These are phyloP conservation scores for Limosa lapponica DNA, from an alignment of 2,797 vertebrate species.

Conservation along the genomic window DNA sequence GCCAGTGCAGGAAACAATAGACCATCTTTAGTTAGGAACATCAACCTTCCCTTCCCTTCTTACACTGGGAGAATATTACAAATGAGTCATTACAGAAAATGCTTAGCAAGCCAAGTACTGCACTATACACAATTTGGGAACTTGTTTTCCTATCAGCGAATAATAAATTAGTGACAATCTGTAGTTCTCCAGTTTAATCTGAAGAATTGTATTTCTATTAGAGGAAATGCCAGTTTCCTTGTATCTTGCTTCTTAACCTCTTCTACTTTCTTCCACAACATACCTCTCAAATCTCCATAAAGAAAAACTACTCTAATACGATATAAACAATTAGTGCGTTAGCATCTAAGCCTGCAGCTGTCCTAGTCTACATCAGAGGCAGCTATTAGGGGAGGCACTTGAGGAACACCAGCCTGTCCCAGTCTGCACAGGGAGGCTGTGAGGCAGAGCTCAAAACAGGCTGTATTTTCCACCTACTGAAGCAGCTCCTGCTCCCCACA, in stretches of 20 bases:
- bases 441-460: neutral
- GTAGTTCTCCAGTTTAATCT: neutral
- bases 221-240: neutral
- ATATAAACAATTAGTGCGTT: neutral
- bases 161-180: neutral
- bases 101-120: neutral
- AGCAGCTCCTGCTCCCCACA: neutral
- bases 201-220: neutral
- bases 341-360: neutral
- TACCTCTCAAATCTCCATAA: neutral
- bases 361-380: neutral
- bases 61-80: neutral
- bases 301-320: neutral
- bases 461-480: rapidly evolving
- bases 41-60: neutral
- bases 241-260: neutral
- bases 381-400: neutral
- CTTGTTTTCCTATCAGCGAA: neutral
- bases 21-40: neutral
- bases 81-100: neutral
- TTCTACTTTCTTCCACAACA: neutral
- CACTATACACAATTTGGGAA: neutral
- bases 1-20: neutral
- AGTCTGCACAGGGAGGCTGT: rapidly evolving
- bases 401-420: neutral